phyloP scores from a whole-genome alignment of 2,113 vertebrate genomes.

The Corydoras maculifer region DNA sequence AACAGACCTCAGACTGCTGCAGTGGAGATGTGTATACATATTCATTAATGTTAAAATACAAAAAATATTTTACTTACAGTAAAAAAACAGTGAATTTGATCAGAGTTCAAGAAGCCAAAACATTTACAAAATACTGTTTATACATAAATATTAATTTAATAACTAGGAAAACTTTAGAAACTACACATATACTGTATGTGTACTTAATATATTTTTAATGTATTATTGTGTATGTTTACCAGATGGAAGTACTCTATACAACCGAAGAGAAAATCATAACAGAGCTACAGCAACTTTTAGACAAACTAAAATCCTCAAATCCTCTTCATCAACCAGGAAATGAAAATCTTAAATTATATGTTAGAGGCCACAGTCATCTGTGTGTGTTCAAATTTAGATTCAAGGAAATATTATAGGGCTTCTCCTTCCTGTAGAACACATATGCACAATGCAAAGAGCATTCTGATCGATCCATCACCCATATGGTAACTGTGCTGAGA shows the following conservation, averaged over 20 bases:
- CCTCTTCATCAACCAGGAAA: conserved; percentile 3
- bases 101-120: too few relatives aligned
- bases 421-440: conserved; percentile 24
- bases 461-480: conserved; percentile 14
- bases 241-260: conserved; percentile 1
- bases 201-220: neutral
- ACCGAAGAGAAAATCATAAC: neutral
- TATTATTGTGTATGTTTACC: neutral
- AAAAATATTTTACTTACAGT: too few relatives aligned
- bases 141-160: too few relatives aligned
- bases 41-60: too few relatives aligned
- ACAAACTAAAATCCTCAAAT: neutral
- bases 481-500: conserved; percentile 39
- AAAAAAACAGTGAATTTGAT: too few relatives aligned
- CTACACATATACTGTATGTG: neutral
- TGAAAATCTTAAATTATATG: conserved; percentile 7
- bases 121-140: too few relatives aligned
- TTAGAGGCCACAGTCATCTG: conserved; percentile 32
- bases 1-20: too few relatives aligned
- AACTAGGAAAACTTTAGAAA: neutral
- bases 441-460: neutral
- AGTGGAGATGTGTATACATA: too few relatives aligned
- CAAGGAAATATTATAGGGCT: conserved; percentile 13
- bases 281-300: neutral
- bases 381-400: conserved; percentile 1